Evolutionary conservation across 2,113 vertebrate genomes (phyloP).

Genomic region (Coptodon rendalli): DNA sequence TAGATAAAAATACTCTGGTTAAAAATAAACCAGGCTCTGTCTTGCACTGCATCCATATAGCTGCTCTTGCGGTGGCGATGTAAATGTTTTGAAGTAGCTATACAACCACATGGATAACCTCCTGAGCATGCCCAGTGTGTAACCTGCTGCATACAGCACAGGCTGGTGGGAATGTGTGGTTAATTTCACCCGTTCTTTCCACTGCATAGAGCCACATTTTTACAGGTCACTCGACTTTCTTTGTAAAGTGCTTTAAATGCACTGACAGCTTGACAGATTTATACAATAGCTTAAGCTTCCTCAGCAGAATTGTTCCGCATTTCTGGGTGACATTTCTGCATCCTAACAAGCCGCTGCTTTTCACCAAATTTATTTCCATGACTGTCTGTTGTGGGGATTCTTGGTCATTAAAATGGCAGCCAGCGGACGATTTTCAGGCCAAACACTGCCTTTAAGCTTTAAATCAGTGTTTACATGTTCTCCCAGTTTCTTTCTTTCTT

Average conservation of each 20-base stretch:
- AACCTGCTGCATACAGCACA: not conserved
- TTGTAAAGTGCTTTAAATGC: not conserved
- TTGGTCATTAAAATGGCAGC: not conserved
- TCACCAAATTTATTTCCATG: not conserved
- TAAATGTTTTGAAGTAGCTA: constrained; percentile 19
- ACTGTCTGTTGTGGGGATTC: not conserved
- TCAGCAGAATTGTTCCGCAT: not conserved
- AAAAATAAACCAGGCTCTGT: constrained; percentile 37
- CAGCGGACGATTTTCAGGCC: not conserved
- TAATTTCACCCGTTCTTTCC: constrained; percentile 27
- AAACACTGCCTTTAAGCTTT: not conserved
- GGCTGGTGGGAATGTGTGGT: constrained; percentile 11
- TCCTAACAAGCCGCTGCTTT: not conserved
- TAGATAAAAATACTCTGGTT: constrained; percentile 50
- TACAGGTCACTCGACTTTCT: constrained; percentile 8
- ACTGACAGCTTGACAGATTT: not conserved
- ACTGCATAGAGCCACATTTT: not conserved
- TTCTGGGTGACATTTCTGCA: not conserved
- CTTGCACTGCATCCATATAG: constrained; percentile 3
- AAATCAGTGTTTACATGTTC: not conserved
- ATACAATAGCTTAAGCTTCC: not conserved
- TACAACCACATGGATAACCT: not conserved
- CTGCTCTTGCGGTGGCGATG: not conserved
- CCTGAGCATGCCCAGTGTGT: not conserved
- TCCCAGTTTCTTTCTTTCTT: not conserved